Evolutionary conservation across 2,113 vertebrate species (phyloP), one percentile per base, ranked within the genome.

Genomic region (Xenopus borealis): DNA sequence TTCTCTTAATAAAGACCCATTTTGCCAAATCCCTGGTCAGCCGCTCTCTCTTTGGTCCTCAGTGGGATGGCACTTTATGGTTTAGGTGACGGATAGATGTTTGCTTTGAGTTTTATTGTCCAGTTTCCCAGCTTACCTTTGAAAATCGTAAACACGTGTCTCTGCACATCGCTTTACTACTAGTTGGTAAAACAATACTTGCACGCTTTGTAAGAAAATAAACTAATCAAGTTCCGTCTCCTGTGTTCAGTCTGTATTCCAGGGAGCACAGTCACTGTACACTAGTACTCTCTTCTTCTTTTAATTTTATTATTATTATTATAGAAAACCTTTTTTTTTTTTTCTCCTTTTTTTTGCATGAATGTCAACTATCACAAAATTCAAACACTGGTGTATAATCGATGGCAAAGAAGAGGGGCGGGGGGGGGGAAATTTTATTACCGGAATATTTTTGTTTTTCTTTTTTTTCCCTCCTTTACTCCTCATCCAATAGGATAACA

Each of bases 361-460:
- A 89, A 20, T 91, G 53, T 85, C 89, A 30, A 46, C 61, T 76
- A 47, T 76, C 73, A 76, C 73, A 76, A 75, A 73, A 69, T 53
- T 76, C 30, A 61, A 44, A 63, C 73, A 76, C 73, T 55, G 61
- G 73, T 76, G 73, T 12, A 62, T 27, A 76, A 23, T 55, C 33
- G 52, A 69, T 75, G 58, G 45, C 18, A n/a, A 44, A 23, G 12
- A n/a, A 23, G 14, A 58, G 85, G 84, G 83, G 68, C 14, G 47
- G 47, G 81, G 90, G 94, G 95, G 92, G 94, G 92, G 90, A 87
- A 93, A 96, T 95, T 27, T 94, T 98, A 98, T 98, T 99, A 97
- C 95, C 95, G 97, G 96, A 97, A 96, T 98, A 96, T 99, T 96
- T 98, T 95, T 95, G 96, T 96, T 98, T 94, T 92, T 98, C n/a